Evolutionary conservation across 2,113 vertebrate species (phyloP).

Genomic region (Phaethon lepturus): DNA sequence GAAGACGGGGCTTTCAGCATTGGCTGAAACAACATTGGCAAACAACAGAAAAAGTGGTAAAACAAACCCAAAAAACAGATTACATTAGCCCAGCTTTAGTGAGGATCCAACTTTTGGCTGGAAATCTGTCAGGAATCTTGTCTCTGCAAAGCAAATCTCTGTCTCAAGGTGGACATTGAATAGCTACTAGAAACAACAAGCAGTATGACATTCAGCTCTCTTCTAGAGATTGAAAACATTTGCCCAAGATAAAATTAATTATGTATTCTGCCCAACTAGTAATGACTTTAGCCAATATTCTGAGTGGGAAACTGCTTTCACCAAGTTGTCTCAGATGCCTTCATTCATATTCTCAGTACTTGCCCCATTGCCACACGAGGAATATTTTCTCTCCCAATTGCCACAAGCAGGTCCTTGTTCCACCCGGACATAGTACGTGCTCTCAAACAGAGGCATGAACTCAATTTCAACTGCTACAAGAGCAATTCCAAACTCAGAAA

Average conservation of each 20-base stretch:
- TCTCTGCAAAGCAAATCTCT: neutral
- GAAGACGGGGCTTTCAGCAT: accelerated
- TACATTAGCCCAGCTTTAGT: neutral
- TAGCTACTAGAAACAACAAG: neutral
- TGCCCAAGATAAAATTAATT: neutral
- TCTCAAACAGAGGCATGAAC: neutral
- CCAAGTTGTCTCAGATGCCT: neutral
- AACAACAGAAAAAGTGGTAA: neutral
- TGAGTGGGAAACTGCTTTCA: neutral
- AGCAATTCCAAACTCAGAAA: constrained; percentile 3
- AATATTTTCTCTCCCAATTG: neutral
- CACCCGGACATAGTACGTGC: neutral
- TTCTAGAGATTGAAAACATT: neutral
- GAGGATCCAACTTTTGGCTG: neutral
- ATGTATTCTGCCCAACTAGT: neutral
- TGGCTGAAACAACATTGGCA: neutral
- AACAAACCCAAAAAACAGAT: neutral
- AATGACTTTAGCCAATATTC: neutral
- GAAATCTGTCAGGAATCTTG: neutral
- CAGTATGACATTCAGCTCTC: neutral
- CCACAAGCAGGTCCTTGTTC: neutral
- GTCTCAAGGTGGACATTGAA: neutral
- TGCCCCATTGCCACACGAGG: accelerated
- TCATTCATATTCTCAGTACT: neutral
- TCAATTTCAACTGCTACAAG: constrained; percentile 12